A percentile compares a stretch with the other conserved stretches of the same genome.
phyloP scores from a whole-genome alignment of 2,797 vertebrate species.

The Acanthurus leucopareius region DNA sequence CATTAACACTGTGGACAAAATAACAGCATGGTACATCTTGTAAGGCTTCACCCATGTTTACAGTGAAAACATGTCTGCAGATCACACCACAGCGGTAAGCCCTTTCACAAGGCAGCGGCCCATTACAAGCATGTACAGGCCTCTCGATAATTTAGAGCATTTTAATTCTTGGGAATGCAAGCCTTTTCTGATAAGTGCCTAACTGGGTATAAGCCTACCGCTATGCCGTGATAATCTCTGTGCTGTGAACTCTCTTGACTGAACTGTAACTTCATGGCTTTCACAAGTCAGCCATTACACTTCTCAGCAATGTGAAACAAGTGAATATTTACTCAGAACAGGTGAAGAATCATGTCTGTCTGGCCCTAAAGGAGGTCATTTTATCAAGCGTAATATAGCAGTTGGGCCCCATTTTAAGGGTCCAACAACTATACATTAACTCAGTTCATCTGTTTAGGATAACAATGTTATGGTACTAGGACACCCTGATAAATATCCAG shows the following conservation, averaged over 20 bases:
- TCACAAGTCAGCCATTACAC: slow-evolving; percentile 40
- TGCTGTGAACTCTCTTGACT: slow-evolving; percentile 23
- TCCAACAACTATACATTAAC: background rate
- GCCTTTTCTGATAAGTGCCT: slow-evolving; percentile 69
- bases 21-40: slow-evolving; percentile 60
- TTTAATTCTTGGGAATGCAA: slow-evolving; percentile 77
- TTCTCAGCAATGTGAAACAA: slow-evolving; percentile 28
- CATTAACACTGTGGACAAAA: slow-evolving; percentile 72
- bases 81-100: slow-evolving; percentile 59
- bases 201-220: slow-evolving; percentile 36
- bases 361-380: background rate
- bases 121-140: slow-evolving; percentile 76
- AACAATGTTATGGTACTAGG: no score
- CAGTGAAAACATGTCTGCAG: slow-evolving; percentile 75
- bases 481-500: background rate
- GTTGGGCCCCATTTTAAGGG: background rate
- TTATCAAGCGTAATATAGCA: slow-evolving; percentile 23
- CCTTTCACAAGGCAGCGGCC: slow-evolving; percentile 65
- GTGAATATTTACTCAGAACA: slow-evolving; percentile 43
- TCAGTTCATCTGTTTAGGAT: background rate
- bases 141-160: slow-evolving; percentile 63
- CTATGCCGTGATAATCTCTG: slow-evolving; percentile 49
- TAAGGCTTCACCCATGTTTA: slow-evolving; percentile 69
- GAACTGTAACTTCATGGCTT: slow-evolving; percentile 49
- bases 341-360: slow-evolving; percentile 40